A percentile compares a stretch with the other conserved stretches of the same genome.
Evolutionary conservation across 2,888 invertebrate genomes (phyloP).

Genomic region (Heliconius aoede): DNA sequence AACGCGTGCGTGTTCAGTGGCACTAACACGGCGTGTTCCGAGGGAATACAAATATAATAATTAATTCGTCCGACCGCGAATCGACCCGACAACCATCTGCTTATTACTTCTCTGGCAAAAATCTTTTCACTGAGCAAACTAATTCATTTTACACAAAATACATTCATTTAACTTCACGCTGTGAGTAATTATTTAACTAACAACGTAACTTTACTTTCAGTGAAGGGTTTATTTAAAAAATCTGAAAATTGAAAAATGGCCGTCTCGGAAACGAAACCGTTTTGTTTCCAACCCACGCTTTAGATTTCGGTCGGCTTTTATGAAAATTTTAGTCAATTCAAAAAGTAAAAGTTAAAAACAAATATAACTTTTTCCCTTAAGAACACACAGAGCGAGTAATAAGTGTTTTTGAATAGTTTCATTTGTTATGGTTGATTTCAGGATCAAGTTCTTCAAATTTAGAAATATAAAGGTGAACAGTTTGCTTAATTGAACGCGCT

Average conservation of each 20-base stretch:
- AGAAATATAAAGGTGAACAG: too few species aligned
- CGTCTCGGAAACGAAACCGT: slow-evolving; percentile 37
- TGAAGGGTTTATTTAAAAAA: slow-evolving; percentile 31
- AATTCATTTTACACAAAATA: not conserved
- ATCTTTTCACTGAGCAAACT: not conserved
- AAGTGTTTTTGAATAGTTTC: too few species aligned
- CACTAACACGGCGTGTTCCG: too few species aligned
- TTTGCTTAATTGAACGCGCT: too few species aligned
- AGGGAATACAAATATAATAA: too few species aligned
- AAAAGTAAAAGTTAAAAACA: slow-evolving; percentile 2
- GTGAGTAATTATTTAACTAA: slow-evolving; percentile 11
- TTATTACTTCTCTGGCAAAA: not conserved
- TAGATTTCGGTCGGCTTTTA: slow-evolving; percentile 7
- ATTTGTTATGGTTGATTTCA: too few species aligned
- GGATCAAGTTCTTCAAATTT: too few species aligned
- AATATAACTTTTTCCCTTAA: too few species aligned
- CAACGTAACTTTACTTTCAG: not conserved
- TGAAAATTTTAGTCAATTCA: not conserved
- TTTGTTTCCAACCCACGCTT: slow-evolving; percentile 7
- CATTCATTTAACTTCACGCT: slow-evolving; percentile 3
- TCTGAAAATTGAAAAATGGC: slow-evolving; percentile 26
- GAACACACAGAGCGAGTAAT: too few species aligned
- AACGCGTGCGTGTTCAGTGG: not conserved
- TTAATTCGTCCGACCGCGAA: too few species aligned
- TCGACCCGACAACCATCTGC: too few species aligned